Conservation (phyloP, 2,888 invertebrate genomes). For the Orchestes rusci region DNA sequence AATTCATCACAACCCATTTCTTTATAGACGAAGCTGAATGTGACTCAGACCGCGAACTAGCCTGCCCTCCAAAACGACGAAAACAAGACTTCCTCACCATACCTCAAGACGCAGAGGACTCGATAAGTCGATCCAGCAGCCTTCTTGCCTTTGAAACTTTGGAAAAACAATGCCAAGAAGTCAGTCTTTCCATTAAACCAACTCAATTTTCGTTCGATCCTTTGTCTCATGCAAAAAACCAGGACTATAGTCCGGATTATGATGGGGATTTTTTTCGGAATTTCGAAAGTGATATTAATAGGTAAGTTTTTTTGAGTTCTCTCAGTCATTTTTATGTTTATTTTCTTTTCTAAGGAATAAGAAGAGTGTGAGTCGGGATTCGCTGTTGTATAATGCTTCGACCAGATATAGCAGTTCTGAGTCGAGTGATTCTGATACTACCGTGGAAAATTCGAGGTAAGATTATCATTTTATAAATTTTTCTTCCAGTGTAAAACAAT, state of each 20-base stretch:
- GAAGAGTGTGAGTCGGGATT: slow-evolving; percentile 28
- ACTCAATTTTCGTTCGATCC: slow-evolving; percentile 50
- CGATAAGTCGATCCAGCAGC: slow-evolving; percentile 71
- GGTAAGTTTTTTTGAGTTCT: slow-evolving; percentile 6
- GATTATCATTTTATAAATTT: neutral
- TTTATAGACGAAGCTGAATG: slow-evolving; percentile 46
- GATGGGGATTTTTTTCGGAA: slow-evolving; percentile 39
- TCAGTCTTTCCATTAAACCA: slow-evolving; percentile 45
- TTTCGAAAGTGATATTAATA: slow-evolving; percentile 33
- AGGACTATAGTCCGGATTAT: slow-evolving; percentile 43
- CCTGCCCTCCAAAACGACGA: slow-evolving; percentile 67
- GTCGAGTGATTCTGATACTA: slow-evolving; percentile 35
- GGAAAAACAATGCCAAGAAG: slow-evolving; percentile 59
- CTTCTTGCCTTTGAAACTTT: slow-evolving; percentile 79
- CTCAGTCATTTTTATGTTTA: neutral
- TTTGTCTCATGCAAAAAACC: slow-evolving; percentile 42
- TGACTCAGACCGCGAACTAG: slow-evolving; percentile 67
- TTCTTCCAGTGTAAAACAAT: too few species aligned
- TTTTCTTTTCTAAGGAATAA: slow-evolving; percentile 17
- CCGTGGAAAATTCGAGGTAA: slow-evolving; percentile 35
- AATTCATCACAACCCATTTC: too few species aligned
- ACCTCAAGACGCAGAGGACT: slow-evolving; percentile 45
- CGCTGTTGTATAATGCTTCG: slow-evolving; percentile 35
- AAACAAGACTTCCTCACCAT: slow-evolving; percentile 49
- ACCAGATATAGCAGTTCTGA: slow-evolving; percentile 25